A percentile compares a stretch with the other conserved stretches of the same genome.
These are phyloP conservation scores for Aldrovandia affinis DNA, from an alignment of 2,797 vertebrate genomes.

Conservation along the genomic window DNA sequence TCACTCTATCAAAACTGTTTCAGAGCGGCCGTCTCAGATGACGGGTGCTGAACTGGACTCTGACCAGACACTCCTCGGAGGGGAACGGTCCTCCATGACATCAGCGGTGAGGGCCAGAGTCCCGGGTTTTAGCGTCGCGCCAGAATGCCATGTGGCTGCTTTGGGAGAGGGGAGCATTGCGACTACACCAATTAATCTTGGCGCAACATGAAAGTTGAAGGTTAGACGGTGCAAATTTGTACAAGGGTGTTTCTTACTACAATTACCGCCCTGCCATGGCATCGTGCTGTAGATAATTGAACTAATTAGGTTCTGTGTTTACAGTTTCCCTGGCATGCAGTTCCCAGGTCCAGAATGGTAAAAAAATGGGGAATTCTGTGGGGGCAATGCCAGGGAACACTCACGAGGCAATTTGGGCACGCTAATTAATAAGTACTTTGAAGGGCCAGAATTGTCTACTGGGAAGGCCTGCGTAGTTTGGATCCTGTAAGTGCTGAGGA, in stretches of 20 bases:
- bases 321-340: background rate
- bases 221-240: background rate
- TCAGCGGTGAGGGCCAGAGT: background rate
- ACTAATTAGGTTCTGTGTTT: conserved; percentile 35
- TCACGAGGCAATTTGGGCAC: conserved; percentile 2
- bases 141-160: background rate
- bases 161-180: background rate
- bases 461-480: background rate
- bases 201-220: background rate
- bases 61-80: background rate
- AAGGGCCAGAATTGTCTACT: background rate
- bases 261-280: background rate
- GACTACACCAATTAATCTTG: background rate
- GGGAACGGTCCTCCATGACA: no score
- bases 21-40: background rate
- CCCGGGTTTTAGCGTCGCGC: background rate
- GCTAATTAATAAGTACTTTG: conserved; percentile 28
- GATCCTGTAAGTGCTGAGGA: background rate
- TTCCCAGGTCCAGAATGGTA: background rate
- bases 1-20: background rate
- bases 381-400: background rate
- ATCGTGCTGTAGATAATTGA: background rate
- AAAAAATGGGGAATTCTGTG: background rate
- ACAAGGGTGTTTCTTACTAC: background rate
- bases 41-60: background rate